Base-by-base conservation (phyloP, 2,888 invertebrate species). In the Steinernema scapterisci region DNA sequence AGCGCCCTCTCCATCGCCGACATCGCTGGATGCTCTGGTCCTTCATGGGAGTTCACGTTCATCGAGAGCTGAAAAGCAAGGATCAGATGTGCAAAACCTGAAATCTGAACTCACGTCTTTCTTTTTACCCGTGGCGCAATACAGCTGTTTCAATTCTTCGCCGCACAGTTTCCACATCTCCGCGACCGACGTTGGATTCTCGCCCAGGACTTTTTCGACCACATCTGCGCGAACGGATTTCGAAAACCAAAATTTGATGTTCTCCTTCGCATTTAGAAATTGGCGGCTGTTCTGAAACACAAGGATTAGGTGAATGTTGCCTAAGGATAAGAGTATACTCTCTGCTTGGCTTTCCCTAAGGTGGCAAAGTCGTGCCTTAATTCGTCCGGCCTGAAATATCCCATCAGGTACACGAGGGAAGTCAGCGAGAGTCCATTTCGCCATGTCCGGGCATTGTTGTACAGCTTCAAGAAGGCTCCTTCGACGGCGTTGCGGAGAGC, bases 111-210 rank as follows among this genome's bases (percentile, higher is more conserved):
- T 63, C 7, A 63, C 31, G 16, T 63, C 31, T 5, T 31, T 16
- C 27, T 27, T 5, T 27, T 13, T 63, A 6, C 16, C 31, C 63
- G 63, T 54, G 23, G 25, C 5, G 13, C 25, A 11, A 21, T 23
- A 63, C 63, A 5, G 1, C 63, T 31, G 27, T 27, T 16, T 25
- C 16, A 63, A 16, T n/a, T 63, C 63, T 27, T 63, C 38, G 63
- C 31, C n/a, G 16, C 63, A 63, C 27, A 6, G 31, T 25, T 31
- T n/a, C 63, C 21, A 25, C 63, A 63, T 63, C 38, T 63, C 63
- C 16, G 3, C 16, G 31, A 63, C 23, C 31, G 63, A 27, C 25
- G 27, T 63, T 3, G 63, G 63, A 21, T 63, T 25, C 27, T 13
- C 7, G 5, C n/a, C 16, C 16, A 63, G 31, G 16, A 27, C 63